Percentiles rank a stretch among this genome's conserved stretches.
Evolutionary conservation across 2,797 vertebrate species (phyloP).

Genomic region (Rhynchotus rufescens): DNA sequence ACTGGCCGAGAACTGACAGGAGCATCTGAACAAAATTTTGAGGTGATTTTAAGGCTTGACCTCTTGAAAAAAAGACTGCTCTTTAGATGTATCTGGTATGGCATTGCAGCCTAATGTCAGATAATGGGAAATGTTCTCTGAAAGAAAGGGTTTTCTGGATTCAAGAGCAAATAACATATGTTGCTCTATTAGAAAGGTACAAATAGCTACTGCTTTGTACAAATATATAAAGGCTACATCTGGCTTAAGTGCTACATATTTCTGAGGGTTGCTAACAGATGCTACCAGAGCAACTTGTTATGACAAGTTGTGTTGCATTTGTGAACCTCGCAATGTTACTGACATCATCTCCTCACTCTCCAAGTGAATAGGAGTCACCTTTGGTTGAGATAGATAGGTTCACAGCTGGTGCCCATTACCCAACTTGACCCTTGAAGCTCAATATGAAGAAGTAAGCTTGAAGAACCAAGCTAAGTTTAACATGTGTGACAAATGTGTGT

Average conservation of each 20-base stretch:
- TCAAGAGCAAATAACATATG: constrained; percentile 26
- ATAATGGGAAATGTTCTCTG: constrained; percentile 20
- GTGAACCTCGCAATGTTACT: constrained; percentile 43
- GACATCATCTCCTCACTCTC: constrained; percentile 37
- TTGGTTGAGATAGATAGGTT: constrained; percentile 5
- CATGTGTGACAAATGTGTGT: not conserved
- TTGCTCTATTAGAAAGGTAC: constrained; percentile 43
- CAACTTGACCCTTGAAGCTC: not conserved
- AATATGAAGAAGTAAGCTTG: not conserved
- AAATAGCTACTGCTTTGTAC: constrained; percentile 32
- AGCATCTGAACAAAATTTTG: not conserved
- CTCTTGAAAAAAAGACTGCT: not conserved
- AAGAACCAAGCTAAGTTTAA: not conserved
- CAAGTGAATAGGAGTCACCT: constrained; percentile 40
- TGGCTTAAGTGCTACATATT: constrained; percentile 54
- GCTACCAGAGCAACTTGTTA: constrained; percentile 69
- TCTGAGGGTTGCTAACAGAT: constrained; percentile 65
- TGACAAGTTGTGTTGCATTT: constrained; percentile 58
- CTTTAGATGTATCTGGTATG: not conserved
- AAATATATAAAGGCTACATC: constrained; percentile 46
- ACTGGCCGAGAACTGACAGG: not conserved
- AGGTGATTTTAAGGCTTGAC: not conserved
- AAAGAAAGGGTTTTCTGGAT: constrained; percentile 51
- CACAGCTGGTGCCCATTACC: not conserved
- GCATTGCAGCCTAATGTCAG: not conserved